These are phyloP conservation scores for Catocala sponsa DNA, from an alignment of 2,888 invertebrate genomes.

Conservation along the genomic window DNA sequence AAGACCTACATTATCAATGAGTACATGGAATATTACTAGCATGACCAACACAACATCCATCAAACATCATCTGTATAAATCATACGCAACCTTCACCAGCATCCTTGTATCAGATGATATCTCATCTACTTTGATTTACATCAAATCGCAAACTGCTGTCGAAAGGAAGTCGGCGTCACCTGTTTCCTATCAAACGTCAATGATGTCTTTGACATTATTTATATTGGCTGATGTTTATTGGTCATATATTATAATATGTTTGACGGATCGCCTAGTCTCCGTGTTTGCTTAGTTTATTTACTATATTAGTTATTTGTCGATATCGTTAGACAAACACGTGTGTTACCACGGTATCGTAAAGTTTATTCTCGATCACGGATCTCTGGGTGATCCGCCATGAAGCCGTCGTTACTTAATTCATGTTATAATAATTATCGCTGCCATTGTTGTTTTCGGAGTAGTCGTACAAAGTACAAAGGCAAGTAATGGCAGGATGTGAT, in stretches of 20 bases:
- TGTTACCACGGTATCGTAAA: not conserved
- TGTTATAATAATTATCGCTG: not conserved
- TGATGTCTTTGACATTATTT: slow-evolving; percentile 35
- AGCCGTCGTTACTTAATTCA: slow-evolving; percentile 2
- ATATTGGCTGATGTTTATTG: slow-evolving; percentile 34
- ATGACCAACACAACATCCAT: not conserved
- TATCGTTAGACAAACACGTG: not conserved
- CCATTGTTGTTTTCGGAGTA: not conserved
- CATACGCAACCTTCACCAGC: not conserved
- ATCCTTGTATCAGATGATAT: slow-evolving; percentile 32
- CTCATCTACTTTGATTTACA: too few relatives aligned
- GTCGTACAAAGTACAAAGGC: not conserved
- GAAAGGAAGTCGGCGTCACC: slow-evolving; percentile 19
- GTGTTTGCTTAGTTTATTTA: not conserved
- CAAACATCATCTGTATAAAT: not conserved
- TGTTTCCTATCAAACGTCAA: slow-evolving; percentile 27
- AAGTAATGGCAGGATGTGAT: too few relatives aligned
- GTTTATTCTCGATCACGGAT: not conserved
- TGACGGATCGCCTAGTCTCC: slow-evolving; percentile 4
- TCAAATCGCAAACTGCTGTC: slow-evolving; percentile 7
- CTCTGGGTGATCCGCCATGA: not conserved
- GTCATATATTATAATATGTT: slow-evolving; percentile 22
- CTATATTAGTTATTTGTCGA: not conserved
- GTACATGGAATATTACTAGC: not conserved
- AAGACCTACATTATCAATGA: too few relatives aligned